Evolutionary conservation across 2,113 vertebrate genomes (phyloP).

Genomic region (Leptosomus discolor): DNA sequence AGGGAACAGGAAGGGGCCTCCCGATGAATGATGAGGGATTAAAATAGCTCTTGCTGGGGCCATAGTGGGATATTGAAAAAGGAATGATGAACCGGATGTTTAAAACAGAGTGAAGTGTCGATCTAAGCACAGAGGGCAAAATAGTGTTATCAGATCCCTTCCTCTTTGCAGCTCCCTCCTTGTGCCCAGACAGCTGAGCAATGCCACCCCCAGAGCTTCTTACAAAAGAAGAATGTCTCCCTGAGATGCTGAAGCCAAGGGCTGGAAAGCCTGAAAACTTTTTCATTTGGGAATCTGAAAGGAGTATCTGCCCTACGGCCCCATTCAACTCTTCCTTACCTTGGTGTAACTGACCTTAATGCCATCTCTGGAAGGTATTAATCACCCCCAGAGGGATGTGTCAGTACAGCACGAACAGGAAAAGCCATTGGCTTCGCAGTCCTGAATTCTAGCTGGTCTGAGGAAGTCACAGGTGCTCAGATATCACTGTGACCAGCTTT

Average conservation of each 20-base stretch:
- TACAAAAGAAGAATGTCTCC: background rate
- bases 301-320: background rate
- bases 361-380: background rate
- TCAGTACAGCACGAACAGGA: constrained; percentile 4
- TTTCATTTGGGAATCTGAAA: background rate
- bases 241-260: background rate
- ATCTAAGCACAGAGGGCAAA: constrained; percentile 41
- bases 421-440: constrained; percentile 19
- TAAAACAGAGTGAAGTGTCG: constrained; percentile 43
- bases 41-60: constrained; percentile 64
- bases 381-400: background rate
- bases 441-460: constrained; percentile 24
- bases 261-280: background rate
- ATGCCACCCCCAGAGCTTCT: background rate
- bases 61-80: constrained; percentile 21
- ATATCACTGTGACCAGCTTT: constrained; percentile 26
- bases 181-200: background rate
- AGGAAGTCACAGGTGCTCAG: constrained; percentile 57
- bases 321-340: background rate
- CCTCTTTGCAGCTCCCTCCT: constrained; percentile 29
- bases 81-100: constrained; percentile 59
- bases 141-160: constrained; percentile 47
- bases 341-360: background rate
- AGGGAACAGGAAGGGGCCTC: constrained; percentile 53
- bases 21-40: constrained; percentile 61